Evolutionary conservation across 2,888 invertebrate species (phyloP).

Genomic region (Callyntrura guangdongensis): DNA sequence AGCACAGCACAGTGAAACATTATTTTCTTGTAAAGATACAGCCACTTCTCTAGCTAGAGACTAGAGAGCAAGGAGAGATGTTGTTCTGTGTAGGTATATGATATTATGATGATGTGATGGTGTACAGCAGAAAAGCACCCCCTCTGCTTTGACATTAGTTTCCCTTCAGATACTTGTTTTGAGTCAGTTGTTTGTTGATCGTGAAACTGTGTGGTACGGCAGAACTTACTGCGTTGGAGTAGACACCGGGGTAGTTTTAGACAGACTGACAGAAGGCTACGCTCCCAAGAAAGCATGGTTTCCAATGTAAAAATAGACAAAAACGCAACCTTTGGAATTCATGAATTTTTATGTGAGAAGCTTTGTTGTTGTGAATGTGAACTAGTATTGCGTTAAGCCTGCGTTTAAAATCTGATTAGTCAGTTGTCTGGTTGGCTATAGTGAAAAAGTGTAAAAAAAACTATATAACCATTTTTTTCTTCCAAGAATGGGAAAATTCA

Average conservation of each 20-base stretch:
- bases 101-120: too few species aligned
- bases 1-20: conserved; percentile 32
- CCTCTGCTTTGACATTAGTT: conserved; percentile 68
- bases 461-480: too few species aligned
- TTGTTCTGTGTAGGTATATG: too few species aligned
- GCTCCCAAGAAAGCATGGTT: not conserved
- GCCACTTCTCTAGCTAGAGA: not conserved
- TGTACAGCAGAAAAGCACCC: conserved; percentile 50
- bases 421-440: too few species aligned
- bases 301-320: not conserved
- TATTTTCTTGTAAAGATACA: too few species aligned
- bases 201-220: conserved; percentile 43
- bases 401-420: not conserved
- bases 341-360: too few species aligned
- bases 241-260: conserved; percentile 61
- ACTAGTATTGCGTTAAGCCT: not conserved
- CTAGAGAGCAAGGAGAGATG: not conserved
- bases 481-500: too few species aligned
- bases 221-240: not conserved
- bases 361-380: too few species aligned
- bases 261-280: not conserved
- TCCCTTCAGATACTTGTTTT: conserved; percentile 62
- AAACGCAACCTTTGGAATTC: too few species aligned
- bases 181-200: conserved; percentile 72
- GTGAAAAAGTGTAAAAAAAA: too few species aligned